phyloP scores from a whole-genome alignment of 1,140 invertebrate species.

The Drosophila orena region DNA sequence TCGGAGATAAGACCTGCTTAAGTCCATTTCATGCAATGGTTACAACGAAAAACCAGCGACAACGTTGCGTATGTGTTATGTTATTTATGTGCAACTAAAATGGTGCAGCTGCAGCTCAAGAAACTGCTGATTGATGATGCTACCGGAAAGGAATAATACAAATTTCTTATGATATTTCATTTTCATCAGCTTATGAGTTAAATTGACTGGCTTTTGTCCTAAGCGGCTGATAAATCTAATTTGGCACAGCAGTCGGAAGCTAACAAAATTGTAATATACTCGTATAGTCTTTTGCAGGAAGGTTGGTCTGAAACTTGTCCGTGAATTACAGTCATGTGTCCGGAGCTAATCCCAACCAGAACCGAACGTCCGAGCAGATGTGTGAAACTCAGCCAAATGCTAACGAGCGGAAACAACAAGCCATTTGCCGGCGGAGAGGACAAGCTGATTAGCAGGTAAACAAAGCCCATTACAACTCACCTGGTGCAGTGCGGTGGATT shows the following conservation, averaged over 20 bases:
- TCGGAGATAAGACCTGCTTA: constrained; percentile 13
- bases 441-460: constrained; percentile 61
- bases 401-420: constrained; percentile 50
- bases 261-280: not conserved
- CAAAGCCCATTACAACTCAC: constrained; percentile 40
- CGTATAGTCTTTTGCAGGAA: not conserved
- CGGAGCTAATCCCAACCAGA: constrained; percentile 17
- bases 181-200: not conserved
- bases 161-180: constrained; percentile 4
- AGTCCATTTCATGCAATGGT: constrained; percentile 24
- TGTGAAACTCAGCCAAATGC: constrained; percentile 46
- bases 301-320: not conserved
- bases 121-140: constrained; percentile 39
- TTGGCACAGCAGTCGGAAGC: constrained; percentile 14
- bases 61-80: constrained; percentile 34
- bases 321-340: constrained; percentile 26
- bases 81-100: constrained; percentile 17
- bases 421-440: constrained; percentile 39
- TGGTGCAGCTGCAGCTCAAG: not conserved
- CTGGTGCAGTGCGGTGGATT: constrained; percentile 3
- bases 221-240: constrained; percentile 6
- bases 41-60: constrained; percentile 5
- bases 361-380: constrained; percentile 22
- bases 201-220: not conserved
- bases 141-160: constrained; percentile 15